Evolutionary conservation across 2,888 invertebrate species (phyloP).

Genomic region (Agonopterix subpropinquella): DNA sequence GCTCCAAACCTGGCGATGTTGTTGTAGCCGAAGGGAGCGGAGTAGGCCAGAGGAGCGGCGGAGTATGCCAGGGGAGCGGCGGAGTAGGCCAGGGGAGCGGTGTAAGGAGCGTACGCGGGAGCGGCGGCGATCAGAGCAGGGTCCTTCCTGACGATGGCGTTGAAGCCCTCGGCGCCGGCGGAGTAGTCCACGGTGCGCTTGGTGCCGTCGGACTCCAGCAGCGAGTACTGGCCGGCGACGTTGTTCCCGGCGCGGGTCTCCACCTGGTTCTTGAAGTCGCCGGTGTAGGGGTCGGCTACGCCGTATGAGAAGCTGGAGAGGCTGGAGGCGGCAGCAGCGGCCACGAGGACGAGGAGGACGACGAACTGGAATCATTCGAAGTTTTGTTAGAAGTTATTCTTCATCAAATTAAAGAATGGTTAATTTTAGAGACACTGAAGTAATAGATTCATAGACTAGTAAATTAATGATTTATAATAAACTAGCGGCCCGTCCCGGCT

Average conservation of each 20-base stretch:
- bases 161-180: conserved; percentile 69
- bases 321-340: conserved; percentile 34
- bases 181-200: conserved; percentile 71
- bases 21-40: conserved; percentile 5
- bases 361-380: conserved; percentile 36
- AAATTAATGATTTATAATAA: too few species aligned
- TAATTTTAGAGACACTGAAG: too few species aligned
- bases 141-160: conserved; percentile 70
- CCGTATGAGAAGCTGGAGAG: conserved; percentile 64
- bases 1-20: conserved; percentile 6
- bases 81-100: conserved; percentile 12
- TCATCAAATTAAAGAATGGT: too few species aligned
- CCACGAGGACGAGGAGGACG: conserved; percentile 37
- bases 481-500: too few species aligned
- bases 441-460: too few species aligned
- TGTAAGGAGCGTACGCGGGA: conserved; percentile 14
- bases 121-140: conserved; percentile 33
- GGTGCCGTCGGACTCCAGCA: conserved; percentile 68
- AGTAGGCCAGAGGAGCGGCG: conserved; percentile 12
- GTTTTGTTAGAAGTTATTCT: too few species aligned
- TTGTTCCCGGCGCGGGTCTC: conserved; percentile 31
- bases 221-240: conserved; percentile 51
- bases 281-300: conserved; percentile 66
- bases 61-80: conserved; percentile 12
- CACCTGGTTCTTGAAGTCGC: conserved; percentile 66